phyloP scores from a whole-genome alignment of 30 jellyfish, hydroid and myxozoan species.

The Hydra vulgaris region DNA sequence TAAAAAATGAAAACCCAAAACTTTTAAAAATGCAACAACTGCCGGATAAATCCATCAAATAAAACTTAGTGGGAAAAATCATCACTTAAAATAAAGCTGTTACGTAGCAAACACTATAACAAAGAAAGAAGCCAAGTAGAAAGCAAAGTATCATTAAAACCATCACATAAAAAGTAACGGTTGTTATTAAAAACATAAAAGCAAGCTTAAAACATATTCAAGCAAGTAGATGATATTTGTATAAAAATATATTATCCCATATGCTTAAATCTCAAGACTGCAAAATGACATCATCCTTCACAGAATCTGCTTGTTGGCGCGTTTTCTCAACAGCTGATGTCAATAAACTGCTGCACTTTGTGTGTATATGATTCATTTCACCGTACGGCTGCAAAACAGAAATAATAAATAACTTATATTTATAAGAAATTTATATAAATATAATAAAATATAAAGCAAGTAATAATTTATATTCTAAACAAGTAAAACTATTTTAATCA shows the following conservation, averaged over 20 bases:
- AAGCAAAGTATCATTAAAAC: no score
- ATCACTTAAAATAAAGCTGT: not conserved
- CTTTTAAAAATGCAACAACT: no score
- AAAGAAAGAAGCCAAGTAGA: no score
- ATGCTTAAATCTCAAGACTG: slow-evolving; percentile 40
- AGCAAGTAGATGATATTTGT: not conserved
- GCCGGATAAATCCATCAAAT: no score
- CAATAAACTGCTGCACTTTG: slow-evolving; percentile 89
- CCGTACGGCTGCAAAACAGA: slow-evolving; percentile 68
- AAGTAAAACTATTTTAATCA: no score
- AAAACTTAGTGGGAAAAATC: no score
- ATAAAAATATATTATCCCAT: not conserved
- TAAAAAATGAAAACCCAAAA: no score
- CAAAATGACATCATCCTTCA: slow-evolving; percentile 76
- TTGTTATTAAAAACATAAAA: not conserved
- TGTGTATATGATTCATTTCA: slow-evolving; percentile 81
- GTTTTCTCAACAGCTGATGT: slow-evolving; percentile 91
- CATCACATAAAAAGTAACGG: not conserved
- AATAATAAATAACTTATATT: no score
- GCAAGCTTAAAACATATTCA: not conserved
- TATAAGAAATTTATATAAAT: no score
- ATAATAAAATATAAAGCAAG: no score
- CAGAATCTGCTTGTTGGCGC: slow-evolving; percentile 95
- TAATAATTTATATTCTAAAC: no score
- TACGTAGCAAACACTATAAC: no score